These are phyloP conservation scores for Enteromius radiatus DNA, from an alignment of 2,797 vertebrate genomes.

Conservation along the genomic window DNA sequence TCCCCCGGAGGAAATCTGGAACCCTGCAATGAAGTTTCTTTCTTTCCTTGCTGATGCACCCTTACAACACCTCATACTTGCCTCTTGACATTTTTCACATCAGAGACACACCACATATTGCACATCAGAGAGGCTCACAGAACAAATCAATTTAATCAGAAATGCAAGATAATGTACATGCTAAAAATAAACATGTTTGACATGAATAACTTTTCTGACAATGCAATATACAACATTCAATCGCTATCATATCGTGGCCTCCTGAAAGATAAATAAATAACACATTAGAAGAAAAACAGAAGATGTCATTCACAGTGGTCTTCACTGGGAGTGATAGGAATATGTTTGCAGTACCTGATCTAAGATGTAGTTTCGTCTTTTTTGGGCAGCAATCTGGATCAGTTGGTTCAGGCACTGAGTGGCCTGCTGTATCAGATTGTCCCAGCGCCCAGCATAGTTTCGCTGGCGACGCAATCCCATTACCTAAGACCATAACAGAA, in stretches of 20 bases:
- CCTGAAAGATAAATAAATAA: slow-evolving; percentile 28
- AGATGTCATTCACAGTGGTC: slow-evolving; percentile 23
- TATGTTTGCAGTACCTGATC: slow-evolving; percentile 71
- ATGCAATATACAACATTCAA: neutral
- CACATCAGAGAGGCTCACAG: slow-evolving; percentile 65
- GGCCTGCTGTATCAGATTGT: slow-evolving; percentile 91
- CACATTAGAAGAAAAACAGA: slow-evolving; percentile 43
- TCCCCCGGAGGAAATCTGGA: slow-evolving; percentile 77
- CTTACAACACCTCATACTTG: slow-evolving; percentile 64
- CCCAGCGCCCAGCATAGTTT: slow-evolving; percentile 92
- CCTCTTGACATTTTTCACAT: slow-evolving; percentile 45
- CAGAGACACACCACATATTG: too few relatives aligned
- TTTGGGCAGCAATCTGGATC: slow-evolving; percentile 90
- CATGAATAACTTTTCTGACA: neutral
- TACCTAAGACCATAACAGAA: slow-evolving; percentile 75
- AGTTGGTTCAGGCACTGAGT: slow-evolving; percentile 93
- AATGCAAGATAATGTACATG: neutral
- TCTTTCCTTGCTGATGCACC: slow-evolving; percentile 67
- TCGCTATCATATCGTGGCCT: slow-evolving; percentile 25
- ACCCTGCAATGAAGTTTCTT: slow-evolving; percentile 78
- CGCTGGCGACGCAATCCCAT: slow-evolving; percentile 91
- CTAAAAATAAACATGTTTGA: neutral
- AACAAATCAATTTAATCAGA: neutral
- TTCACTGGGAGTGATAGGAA: slow-evolving; percentile 9
- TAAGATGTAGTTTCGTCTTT: slow-evolving; percentile 93